Evolutionary conservation across 1,140 invertebrate genomes (phyloP), one percentile per base, ranked within the genome.

Genomic region (Pentalonia nigronervosa): DNA sequence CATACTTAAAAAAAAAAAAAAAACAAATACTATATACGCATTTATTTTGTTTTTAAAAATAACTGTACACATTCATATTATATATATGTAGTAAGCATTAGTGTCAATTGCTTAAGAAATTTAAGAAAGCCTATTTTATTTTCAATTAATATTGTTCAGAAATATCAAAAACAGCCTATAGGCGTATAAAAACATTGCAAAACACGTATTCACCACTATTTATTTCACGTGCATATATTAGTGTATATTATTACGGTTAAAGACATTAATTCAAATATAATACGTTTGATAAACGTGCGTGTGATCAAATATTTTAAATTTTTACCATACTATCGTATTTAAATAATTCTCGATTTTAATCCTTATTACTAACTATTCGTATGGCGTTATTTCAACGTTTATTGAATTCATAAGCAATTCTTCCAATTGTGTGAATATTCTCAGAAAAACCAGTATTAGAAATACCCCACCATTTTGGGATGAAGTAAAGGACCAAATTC

Each of bases 371-470:
- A 88, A 50, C 87, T 53, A 88, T 88, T 50, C 86, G 4, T 47
- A 14, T 86, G 9, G 36, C 41, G 83, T 36, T 88, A 53, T n/a
- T 53, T 88, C 2, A 53, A 88, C 47, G 47, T 88, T 53, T 23
- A 53, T 88, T n/a, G 87, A 88, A 88, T 88, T 88, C 47, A 88
- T 88, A 50, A 50, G n/a, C 87, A 53, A 53, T 88, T 88, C 7
- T 50, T 88, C 47, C 47, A 23, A 25, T 45, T 23, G 7, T 34
- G 21, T 88, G 47, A 34, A 34, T 53, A 88, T 88, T 50, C 34
- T 48, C 30, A 36, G n/a, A 88, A 88, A 88, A 88, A 53, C 47
- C 34, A 53, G 87, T 53, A 88, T 53, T 53, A 48, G n/a, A 53
- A 88, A 88, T 88, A 88, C 7, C 7, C 20, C 87, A 21, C 20